A percentile compares a stretch with the other conserved stretches of the same genome.
phyloP scores from a whole-genome alignment of 2,888 invertebrate genomes.

The Ypsolopha scabrella region DNA sequence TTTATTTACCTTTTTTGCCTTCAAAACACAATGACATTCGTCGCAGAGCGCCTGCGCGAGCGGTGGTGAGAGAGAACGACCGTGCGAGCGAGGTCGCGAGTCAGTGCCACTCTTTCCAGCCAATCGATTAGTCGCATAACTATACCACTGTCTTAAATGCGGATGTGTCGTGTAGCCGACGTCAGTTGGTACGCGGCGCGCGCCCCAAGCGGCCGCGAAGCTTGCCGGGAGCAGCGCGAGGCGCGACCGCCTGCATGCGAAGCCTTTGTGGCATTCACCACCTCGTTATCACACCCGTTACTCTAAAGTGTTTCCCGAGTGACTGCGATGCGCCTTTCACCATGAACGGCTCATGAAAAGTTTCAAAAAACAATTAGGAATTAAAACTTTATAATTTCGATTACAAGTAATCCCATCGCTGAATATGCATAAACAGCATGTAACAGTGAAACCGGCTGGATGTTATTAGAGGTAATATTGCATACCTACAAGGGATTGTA shows the following conservation, averaged over 20 bases:
- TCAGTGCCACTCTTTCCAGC: conserved; percentile 61
- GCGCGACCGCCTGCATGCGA: neutral
- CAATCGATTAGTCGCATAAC: conserved; percentile 72
- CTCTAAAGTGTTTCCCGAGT: neutral
- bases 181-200: conserved; percentile 61
- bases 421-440: neutral
- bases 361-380: neutral
- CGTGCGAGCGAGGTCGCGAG: conserved; percentile 37
- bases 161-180: conserved; percentile 66
- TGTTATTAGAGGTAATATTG: neutral
- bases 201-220: conserved; percentile 34
- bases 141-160: conserved; percentile 71
- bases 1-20: conserved; percentile 65
- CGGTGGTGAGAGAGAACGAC: conserved; percentile 35
- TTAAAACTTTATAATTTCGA: neutral
- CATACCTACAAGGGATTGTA: neutral
- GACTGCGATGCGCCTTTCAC: neutral
- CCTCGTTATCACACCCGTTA: neutral
- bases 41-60: conserved; percentile 46
- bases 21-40: conserved; percentile 33
- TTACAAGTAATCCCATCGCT: neutral
- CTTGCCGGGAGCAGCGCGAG: neutral
- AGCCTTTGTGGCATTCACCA: neutral
- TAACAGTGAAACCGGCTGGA: neutral
- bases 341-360: neutral